Evolutionary conservation across 2,888 invertebrate genomes (phyloP), one percentile per base, ranked within the genome.

Genomic region (Oligia latruncula): DNA sequence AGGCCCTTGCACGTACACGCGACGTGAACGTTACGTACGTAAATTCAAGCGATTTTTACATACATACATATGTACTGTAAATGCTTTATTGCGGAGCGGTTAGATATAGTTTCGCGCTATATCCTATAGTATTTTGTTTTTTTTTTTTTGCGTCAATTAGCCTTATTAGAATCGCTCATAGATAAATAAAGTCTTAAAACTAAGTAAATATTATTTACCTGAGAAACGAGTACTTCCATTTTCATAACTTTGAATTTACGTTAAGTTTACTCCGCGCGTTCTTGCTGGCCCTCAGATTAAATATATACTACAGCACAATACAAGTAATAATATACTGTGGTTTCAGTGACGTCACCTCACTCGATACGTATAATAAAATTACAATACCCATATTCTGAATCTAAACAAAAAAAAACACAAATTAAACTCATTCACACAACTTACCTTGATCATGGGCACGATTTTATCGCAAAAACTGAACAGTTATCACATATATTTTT

Each of bases 401-500:
- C 40, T 58, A 58, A 79, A 64, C 29, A 67, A 62, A 62, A 35
- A 49, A 65, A 77, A 23, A 1, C 15, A 15, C 20, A 60, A 8
- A n/a, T 58, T 35, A 1, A 67, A 66, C 58, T 70, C 62, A 68
- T 78, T 82, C 58, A 52, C 82, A 73, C 68, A 78, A 65, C 20
- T 66, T n/a, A 77, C 70, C 68, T 65, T 71, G 49, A 81, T 79
- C 71, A 64, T 81, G 71, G 55, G 15, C 78, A 81, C 74, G 81
- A 87, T 79, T 73, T 79, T 76, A 87, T 84, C 85, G 68, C 70
- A 82, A 80, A 75, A 82, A 83, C 40, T 17, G 66, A 67, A 76
- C 75, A 73, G 71, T 72, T 81, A 87, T 80, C 78, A 62, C 71
- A 71, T 84, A 88, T 75, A 88, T 84, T 80, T 88, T 80, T 62